Percentiles rank a stretch among this genome's conserved stretches.
Conservation (phyloP, 2,888 invertebrate genomes). For the Cinara cedri region DNA sequence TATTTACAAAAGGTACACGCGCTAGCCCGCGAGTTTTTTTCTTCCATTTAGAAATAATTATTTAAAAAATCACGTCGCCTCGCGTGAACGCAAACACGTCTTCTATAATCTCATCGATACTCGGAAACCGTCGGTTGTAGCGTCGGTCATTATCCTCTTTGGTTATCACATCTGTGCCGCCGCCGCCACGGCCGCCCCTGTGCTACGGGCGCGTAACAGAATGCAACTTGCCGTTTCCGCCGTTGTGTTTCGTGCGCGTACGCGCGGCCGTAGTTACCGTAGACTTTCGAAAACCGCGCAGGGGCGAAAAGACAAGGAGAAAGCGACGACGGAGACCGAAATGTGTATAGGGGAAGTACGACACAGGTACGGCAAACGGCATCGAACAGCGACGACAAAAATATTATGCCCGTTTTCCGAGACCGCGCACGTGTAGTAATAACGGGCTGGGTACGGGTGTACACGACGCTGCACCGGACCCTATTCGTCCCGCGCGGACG, state of each 20-base stretch:
- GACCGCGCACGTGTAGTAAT: too few species aligned
- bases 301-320: background rate
- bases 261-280: background rate
- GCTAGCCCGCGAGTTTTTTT: background rate
- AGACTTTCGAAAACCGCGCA: background rate
- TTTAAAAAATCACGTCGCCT: background rate
- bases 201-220: too few species aligned
- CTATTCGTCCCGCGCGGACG: too few species aligned
- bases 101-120: constrained; percentile 1
- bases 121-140: constrained; percentile 12
- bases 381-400: background rate
- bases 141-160: background rate
- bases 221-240: background rate
- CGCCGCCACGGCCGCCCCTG: too few species aligned
- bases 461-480: too few species aligned
- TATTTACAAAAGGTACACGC: constrained; percentile 24
- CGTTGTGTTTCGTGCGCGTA: background rate
- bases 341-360: background rate
- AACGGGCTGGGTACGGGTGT: too few species aligned
- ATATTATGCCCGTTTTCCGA: background rate
- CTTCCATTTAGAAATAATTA: constrained; percentile 22
- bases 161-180: background rate
- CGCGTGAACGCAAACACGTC: background rate
- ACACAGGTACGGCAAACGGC: too few species aligned
- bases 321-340: background rate